These are phyloP conservation scores for Chlorospingus semifuscus DNA, from an alignment of 2,797 vertebrate genomes.

Conservation along the genomic window DNA sequence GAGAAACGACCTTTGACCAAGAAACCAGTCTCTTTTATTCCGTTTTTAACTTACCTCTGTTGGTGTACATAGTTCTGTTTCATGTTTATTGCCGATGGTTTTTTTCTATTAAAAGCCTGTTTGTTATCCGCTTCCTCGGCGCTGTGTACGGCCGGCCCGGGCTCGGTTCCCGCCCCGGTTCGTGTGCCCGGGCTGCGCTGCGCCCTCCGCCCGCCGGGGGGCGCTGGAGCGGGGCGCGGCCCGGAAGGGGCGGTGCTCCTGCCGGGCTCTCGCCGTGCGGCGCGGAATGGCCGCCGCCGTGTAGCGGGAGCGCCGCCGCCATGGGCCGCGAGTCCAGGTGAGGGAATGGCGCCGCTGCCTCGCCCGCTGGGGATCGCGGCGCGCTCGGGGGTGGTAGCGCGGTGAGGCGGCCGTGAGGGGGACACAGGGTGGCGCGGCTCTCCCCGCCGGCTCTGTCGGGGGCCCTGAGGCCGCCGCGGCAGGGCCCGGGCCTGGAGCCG, in stretches of 20 bases:
- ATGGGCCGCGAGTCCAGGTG: conserved; percentile 3
- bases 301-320: not conserved
- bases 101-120: conserved; percentile 17
- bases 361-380: not conserved
- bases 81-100: not conserved
- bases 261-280: not conserved
- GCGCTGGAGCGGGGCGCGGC: not conserved
- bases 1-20: not conserved
- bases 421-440: not conserved
- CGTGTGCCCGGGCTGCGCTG: not conserved
- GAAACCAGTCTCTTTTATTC: not conserved
- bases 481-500: not conserved
- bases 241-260: not conserved
- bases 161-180: too few species aligned
- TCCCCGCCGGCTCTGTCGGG: not conserved
- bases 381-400: not conserved
- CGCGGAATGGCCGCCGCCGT: not conserved
- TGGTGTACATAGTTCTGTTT: not conserved
- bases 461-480: not conserved
- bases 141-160: not conserved
- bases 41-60: not conserved
- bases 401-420: not conserved
- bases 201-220: not conserved
- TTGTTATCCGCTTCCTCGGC: not conserved
- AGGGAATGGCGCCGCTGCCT: not conserved